Evolutionary conservation across 2,888 invertebrate genomes (phyloP).

Genomic region (Phytoseiulus persimilis): DNA sequence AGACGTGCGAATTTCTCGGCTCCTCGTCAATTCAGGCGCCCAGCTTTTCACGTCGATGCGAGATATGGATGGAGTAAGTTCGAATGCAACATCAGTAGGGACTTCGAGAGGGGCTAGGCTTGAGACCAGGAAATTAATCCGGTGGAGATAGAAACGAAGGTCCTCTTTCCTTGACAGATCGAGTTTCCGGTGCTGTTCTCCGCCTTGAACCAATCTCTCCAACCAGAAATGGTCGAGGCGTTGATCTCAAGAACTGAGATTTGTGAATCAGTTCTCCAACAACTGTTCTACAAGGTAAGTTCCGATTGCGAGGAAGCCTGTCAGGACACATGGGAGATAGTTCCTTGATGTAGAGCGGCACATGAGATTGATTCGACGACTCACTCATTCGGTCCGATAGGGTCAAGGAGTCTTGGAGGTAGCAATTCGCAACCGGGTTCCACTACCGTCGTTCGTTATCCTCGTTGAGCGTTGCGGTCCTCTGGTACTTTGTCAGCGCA

Average conservation of each 20-base stretch:
- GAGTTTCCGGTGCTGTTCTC: slow-evolving; percentile 25
- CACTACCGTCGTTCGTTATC: background rate
- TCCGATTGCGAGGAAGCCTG: background rate
- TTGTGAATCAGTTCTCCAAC: slow-evolving; percentile 24
- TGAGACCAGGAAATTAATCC: no score
- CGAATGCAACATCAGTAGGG: background rate
- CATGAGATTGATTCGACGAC: background rate
- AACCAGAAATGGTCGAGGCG: slow-evolving; percentile 25
- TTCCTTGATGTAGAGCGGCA: no score
- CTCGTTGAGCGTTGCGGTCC: slow-evolving; percentile 33
- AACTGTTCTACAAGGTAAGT: slow-evolving; percentile 29
- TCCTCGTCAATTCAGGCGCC: slow-evolving; percentile 24
- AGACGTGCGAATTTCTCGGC: slow-evolving; percentile 12
- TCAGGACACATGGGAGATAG: no score
- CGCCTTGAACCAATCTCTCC: slow-evolving; percentile 16
- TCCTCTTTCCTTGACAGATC: background rate
- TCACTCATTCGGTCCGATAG: background rate
- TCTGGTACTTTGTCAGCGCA: slow-evolving; percentile 20
- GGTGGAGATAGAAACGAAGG: no score
- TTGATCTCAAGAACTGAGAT: background rate
- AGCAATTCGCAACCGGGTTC: slow-evolving; percentile 9
- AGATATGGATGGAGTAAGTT: slow-evolving; percentile 7
- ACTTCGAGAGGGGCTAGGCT: no score
- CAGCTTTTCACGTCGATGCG: slow-evolving; percentile 17
- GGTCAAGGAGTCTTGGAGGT: slow-evolving; percentile 25